Evolutionary conservation across 30 jellyfish, hydroid and myxozoan genomes (phyloP).

Genomic region (Phacellophora camtschatica): DNA sequence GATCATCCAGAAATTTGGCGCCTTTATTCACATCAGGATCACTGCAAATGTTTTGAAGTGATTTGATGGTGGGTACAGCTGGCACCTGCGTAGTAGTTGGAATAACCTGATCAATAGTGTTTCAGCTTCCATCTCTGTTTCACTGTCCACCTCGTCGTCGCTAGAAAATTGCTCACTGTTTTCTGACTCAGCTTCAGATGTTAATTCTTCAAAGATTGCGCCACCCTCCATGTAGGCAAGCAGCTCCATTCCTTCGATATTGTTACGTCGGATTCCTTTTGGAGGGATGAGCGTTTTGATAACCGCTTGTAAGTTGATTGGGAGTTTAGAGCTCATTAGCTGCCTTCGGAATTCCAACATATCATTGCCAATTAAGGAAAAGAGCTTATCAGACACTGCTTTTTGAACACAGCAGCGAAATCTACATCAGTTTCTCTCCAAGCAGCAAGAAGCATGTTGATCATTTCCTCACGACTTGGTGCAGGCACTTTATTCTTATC

Average conservation of each 20-base stretch:
- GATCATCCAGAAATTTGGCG: background rate
- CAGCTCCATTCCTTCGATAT: conserved; percentile 20
- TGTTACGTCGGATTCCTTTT: conserved; percentile 31
- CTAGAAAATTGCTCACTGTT: conserved; percentile 6
- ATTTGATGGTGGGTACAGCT: background rate
- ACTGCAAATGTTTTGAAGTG: conserved; percentile 6
- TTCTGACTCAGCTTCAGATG: conserved; percentile 19
- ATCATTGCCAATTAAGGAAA: conserved; percentile 29
- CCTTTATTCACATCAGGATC: conserved; percentile 1
- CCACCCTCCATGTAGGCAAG: conserved; percentile 29
- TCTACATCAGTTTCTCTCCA: conserved; percentile 14
- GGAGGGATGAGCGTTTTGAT: conserved; percentile 12
- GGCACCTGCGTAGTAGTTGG: conserved; percentile 8
- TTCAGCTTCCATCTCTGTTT: conserved; percentile 9
- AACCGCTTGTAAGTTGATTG: conserved; percentile 6
- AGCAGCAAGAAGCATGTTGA: conserved; percentile 4
- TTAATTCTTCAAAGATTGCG: conserved; percentile 3
- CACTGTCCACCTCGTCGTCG: conserved; percentile 24
- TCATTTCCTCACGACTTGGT: conserved; percentile 66
- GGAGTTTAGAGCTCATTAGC: background rate
- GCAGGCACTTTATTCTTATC: conserved; percentile 54
- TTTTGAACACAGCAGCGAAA: conserved; percentile 9
- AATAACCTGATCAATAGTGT: conserved; percentile 9
- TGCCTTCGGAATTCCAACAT: conserved; percentile 30
- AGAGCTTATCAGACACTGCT: conserved; percentile 32